A percentile compares a stretch with the other conserved stretches of the same genome.
Evolutionary conservation across 2,113 vertebrate species (phyloP).

Genomic region (Isurus oxyrinchus): DNA sequence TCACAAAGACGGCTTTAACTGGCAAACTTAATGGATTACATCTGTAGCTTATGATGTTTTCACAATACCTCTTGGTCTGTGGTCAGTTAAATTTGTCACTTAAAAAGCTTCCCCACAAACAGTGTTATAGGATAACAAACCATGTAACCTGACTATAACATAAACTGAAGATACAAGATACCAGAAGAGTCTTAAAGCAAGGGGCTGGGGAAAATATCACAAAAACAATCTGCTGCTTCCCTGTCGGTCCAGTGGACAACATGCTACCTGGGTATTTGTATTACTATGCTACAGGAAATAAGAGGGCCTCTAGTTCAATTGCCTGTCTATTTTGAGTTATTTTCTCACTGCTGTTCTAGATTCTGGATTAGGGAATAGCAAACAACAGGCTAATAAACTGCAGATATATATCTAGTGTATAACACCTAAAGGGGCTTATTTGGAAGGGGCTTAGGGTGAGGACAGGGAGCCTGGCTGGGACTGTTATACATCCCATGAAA

Average conservation of each 20-base stretch:
- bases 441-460: neutral
- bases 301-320: neutral
- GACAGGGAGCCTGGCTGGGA: neutral
- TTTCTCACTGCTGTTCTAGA: neutral
- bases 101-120: neutral
- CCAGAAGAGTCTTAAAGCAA: neutral
- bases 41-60: slow-evolving; percentile 29
- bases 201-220: neutral
- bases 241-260: neutral
- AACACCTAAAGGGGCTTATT: neutral
- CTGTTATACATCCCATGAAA: neutral
- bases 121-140: slow-evolving; percentile 30
- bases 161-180: neutral
- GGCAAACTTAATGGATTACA: slow-evolving; percentile 3
- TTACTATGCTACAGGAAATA: neutral
- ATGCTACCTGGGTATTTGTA: neutral
- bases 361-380: neutral
- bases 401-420: neutral
- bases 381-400: neutral
- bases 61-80: slow-evolving; percentile 5
- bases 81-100: slow-evolving; percentile 35
- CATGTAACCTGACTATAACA: slow-evolving; percentile 26
- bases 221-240: neutral
- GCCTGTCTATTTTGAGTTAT: neutral
- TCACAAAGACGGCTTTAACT: neutral